These are phyloP conservation scores for Cnemophilus loriae DNA, from an alignment of 2,113 vertebrate genomes.

Conservation along the genomic window DNA sequence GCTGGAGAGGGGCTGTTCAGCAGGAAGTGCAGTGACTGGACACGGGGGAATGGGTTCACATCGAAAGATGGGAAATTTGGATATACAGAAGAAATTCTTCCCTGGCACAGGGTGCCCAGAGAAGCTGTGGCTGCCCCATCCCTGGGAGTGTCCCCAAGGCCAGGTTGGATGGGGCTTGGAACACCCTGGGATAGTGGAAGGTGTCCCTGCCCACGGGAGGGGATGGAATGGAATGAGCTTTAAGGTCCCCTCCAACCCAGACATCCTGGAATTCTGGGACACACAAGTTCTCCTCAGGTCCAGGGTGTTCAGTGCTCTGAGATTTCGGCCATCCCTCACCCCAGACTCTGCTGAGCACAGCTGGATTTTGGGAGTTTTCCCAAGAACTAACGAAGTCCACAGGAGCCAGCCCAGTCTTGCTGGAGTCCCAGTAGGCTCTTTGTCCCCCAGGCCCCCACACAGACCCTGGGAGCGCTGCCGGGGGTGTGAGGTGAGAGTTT, in stretches of 20 bases:
- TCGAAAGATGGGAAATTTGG: not conserved
- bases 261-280: not conserved
- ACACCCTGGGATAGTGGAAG: fast-evolving
- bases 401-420: not conserved
- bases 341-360: not conserved
- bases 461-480: not conserved
- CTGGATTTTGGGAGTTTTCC: not conserved
- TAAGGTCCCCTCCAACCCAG: not conserved
- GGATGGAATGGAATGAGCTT: not conserved
- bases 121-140: not conserved
- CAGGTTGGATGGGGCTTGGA: fast-evolving
- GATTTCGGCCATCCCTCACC: not conserved
- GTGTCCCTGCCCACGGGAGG: fast-evolving
- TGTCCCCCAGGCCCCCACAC: not conserved
- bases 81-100: not conserved
- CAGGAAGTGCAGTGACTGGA: not conserved
- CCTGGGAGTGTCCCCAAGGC: not conserved
- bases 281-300: not conserved
- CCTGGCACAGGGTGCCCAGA: not conserved
- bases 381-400: not conserved
- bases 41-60: not conserved
- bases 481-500: not conserved
- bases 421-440: not conserved
- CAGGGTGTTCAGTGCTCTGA: not conserved
- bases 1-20: not conserved